Base-by-base conservation (phyloP, 1,140 invertebrate species). In the Rhyzopertha dominica region DNA sequence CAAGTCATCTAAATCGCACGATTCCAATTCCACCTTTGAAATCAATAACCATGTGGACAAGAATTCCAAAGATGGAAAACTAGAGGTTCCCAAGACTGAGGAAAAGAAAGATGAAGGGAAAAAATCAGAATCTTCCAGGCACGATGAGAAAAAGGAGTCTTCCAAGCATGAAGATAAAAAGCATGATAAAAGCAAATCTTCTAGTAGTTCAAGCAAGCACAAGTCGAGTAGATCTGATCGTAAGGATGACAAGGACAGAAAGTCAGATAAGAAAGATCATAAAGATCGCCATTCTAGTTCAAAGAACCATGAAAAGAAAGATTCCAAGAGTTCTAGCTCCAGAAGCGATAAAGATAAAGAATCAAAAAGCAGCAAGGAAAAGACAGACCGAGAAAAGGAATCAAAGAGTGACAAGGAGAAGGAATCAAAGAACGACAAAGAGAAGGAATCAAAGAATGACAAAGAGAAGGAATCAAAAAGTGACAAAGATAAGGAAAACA, bases 161-260 rank as follows among this genome's bases (percentile, higher is more conserved):
- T n/a, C n/a, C n/a, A n/a, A n/a, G n/a, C n/a, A 25, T 31, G 31
- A 41, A 41, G 45, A 45, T 28, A 26, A 18, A 39, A 35, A 37
- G 32, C 20, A 22, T 22, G 37, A 38, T 19, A 32, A 50, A 18
- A 47, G 31, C 9, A 56, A 69, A 39, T 63, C 66, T 44, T 64
- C 68, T 39, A 65, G 67, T 10, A 68, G 67, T 29, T 59, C 67
- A 51, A 59, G 66, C 50, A 56, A 60, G n/a, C 64, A 68, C 23
- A 68, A 59, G 47, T 65, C 67, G 66, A 53, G 20, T 38, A 61
- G 35, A 44, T 47, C 12, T 67, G 65, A 41, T 54, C 58, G 14
- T 45, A 41, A 41, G 53, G 54, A 61, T 34, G 69, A 67, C 26
- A 71, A 67, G 59, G 71, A 74, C 43, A 71, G 61, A 51, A 65